Evolutionary conservation across 2,113 vertebrate genomes (phyloP).

Genomic region (Hypanus sabinus): DNA sequence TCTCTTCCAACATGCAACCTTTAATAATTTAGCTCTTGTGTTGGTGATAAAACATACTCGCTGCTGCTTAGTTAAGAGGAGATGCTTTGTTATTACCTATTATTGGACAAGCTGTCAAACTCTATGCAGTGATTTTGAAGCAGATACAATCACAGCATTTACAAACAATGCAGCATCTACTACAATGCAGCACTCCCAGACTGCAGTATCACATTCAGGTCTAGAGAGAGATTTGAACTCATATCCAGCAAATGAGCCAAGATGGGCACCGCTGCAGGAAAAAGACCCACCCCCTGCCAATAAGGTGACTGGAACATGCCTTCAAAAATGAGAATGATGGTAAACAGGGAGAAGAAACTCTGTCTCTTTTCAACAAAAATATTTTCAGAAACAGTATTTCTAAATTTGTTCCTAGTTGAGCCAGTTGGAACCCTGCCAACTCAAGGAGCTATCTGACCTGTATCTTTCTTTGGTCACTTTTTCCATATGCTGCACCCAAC

Average conservation of each 20-base stretch:
- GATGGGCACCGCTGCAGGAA: background rate
- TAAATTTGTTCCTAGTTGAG: background rate
- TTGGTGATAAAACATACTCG: no score
- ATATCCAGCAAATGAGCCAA: no score
- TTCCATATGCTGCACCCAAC: background rate
- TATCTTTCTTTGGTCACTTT: no score
- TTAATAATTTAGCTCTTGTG: no score
- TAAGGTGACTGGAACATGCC: background rate
- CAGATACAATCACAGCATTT: no score
- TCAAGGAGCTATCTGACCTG: background rate
- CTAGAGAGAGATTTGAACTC: no score
- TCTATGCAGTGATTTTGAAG: no score
- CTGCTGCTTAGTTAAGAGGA: no score
- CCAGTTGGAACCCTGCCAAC: background rate
- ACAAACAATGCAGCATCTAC: background rate
- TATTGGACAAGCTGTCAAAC: no score
- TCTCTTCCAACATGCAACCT: no score
- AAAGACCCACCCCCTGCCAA: background rate
- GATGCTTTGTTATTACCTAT: no score
- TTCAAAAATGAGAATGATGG: background rate
- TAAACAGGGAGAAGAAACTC: background rate
- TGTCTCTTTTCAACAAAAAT: background rate
- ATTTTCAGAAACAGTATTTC: background rate
- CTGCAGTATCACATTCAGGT: no score
- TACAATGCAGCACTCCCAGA: background rate